These are phyloP conservation scores for Halocynthia roretzi DNA, from an alignment of 23 tunicate genomes.

Conservation along the genomic window DNA sequence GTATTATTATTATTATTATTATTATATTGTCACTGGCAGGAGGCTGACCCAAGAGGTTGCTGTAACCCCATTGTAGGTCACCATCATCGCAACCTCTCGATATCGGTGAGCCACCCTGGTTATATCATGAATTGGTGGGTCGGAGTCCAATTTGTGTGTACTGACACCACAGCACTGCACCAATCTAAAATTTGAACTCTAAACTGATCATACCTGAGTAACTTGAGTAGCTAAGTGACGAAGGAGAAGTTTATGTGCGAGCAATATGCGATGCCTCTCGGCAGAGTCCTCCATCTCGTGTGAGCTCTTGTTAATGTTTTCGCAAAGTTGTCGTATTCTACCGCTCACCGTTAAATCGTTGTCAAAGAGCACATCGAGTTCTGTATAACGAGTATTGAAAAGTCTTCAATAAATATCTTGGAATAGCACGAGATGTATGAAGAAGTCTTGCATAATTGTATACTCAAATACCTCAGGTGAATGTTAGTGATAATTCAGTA, in stretches of 20 bases:
- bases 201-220: slow-evolving; percentile 6
- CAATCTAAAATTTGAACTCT: too few relatives aligned
- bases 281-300: slow-evolving; percentile 36
- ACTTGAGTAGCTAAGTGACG: slow-evolving; percentile 36
- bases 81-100: too few relatives aligned
- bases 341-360: slow-evolving; percentile 38
- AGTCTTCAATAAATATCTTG: slow-evolving; percentile 15
- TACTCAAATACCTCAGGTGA: not conserved
- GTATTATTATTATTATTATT: too few relatives aligned
- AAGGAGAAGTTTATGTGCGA: slow-evolving; percentile 50
- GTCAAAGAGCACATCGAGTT: slow-evolving; percentile 49
- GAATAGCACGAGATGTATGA: not conserved
- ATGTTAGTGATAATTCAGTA: too few relatives aligned
- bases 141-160: too few relatives aligned
- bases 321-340: slow-evolving; percentile 53
- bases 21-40: too few relatives aligned
- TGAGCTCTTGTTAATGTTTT: slow-evolving; percentile 35
- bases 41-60: too few relatives aligned
- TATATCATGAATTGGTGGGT: too few relatives aligned
- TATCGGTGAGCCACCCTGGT: too few relatives aligned
- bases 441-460: not conserved
- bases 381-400: not conserved
- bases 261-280: slow-evolving; percentile 32
- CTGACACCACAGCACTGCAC: too few relatives aligned
- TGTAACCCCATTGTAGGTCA: too few relatives aligned